phyloP scores from a whole-genome alignment of 2,797 vertebrate genomes.

The Gila robusta region DNA sequence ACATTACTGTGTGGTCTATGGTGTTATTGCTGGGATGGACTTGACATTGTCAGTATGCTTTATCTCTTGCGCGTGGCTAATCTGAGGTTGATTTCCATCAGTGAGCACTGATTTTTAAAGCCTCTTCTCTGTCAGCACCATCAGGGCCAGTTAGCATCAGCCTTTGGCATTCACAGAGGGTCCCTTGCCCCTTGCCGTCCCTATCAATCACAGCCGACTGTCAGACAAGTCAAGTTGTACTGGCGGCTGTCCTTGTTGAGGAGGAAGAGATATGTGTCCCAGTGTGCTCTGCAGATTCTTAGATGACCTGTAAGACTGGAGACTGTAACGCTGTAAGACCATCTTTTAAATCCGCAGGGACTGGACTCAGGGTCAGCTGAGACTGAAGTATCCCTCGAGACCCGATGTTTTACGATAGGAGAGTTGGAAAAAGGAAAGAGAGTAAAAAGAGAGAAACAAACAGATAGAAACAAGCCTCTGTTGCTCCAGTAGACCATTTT shows the following conservation, averaged over 20 bases:
- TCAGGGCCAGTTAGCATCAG: constrained; percentile 54
- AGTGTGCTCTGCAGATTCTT: constrained; percentile 13
- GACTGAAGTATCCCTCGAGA: neutral
- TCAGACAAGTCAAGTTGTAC: constrained; percentile 1
- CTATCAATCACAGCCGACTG: constrained; percentile 41
- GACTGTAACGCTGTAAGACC: constrained; percentile 23
- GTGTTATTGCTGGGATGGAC: neutral
- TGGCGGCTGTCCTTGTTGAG: constrained; percentile 46
- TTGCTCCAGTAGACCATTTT: neutral
- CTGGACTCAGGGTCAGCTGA: neutral
- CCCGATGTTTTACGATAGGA: neutral
- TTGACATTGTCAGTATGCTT: constrained; percentile 45
- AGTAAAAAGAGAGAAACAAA: neutral
- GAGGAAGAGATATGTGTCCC: constrained; percentile 12
- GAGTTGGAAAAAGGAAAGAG: neutral
- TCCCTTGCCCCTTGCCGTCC: constrained; percentile 48
- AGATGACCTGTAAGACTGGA: constrained; percentile 8
- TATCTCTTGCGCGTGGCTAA: constrained; percentile 32
- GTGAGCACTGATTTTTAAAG: constrained; percentile 29
- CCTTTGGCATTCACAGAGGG: neutral
- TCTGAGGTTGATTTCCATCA: constrained; percentile 36
- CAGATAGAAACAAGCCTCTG: neutral
- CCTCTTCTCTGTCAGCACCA: constrained; percentile 43
- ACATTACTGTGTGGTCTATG: neutral
- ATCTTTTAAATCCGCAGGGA: constrained; percentile 11